Base-by-base conservation (phyloP, 2,113 vertebrate genomes). In the Callocephalon fimbriatum region DNA sequence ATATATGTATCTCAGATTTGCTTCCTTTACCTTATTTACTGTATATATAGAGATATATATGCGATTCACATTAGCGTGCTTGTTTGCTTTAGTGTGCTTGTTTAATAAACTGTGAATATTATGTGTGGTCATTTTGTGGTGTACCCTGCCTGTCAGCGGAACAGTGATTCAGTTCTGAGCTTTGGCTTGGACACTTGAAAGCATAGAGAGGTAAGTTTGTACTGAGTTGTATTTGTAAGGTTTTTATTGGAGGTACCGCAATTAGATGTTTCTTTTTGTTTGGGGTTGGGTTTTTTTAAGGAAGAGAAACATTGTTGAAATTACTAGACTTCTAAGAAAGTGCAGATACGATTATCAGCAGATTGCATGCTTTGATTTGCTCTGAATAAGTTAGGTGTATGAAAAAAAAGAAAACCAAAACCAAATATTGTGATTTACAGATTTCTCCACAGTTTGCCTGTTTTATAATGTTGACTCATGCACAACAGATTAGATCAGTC, bases 361-460 rank as follows among this genome's bases (percentile, higher is more conserved):
- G 88, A 93, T 79, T 96, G 85, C 63, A 79, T 77, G 54, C 67
- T 94, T 95, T 95, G 96, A 88, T 94, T 96, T 96, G 67, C 25
- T 88, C 63, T 85, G 62, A 94, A 27, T 82, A 79, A 90, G 84
- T 68, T 73, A 92, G 58, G 38, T 86, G 18, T 59, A 70, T 74
- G 4, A 42, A 72, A 92, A 91, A 85, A 90, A 51, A 9, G 38
- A 38, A 38, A 38, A 38, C 31, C 11, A 14, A 22, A n/a, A 22
- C 20, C 56, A 35, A 48, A 19, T 5, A 50, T 7, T 63, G 42
- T 1, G 12, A 76, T 94, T 78, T 94, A 94, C 78, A 90, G 90
- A 88, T 93, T 88, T 96, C 79, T 88, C 90, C 9, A 11, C 82
- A 71, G 78, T 92, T 93, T 93, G 32, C 14, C 59, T 80, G 32